phyloP scores from a whole-genome alignment of 2,113 vertebrate genomes.

The Cyprinodon tularosa region DNA sequence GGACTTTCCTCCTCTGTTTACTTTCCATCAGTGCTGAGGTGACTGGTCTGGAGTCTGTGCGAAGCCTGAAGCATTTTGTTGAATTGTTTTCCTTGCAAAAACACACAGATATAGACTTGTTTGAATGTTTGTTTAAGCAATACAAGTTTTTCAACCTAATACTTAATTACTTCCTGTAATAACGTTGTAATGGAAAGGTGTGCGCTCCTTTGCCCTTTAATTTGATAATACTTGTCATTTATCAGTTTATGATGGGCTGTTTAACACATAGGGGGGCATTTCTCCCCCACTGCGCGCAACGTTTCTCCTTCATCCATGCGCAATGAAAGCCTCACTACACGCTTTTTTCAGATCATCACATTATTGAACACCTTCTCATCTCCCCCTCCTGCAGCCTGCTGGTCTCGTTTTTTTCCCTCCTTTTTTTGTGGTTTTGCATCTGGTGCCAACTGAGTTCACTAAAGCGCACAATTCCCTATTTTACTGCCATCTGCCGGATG shows the following conservation, averaged over 20 bases:
- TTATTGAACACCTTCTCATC: conserved; percentile 52
- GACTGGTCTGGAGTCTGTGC: conserved; percentile 55
- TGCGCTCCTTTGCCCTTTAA: neutral
- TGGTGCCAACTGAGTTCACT: conserved; percentile 59
- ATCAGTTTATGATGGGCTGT: neutral
- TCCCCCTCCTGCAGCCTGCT: conserved; percentile 22
- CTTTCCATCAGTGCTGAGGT: conserved; percentile 56
- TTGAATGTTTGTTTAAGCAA: conserved; percentile 73
- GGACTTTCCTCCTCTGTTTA: conserved; percentile 55
- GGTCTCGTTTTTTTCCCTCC: conserved; percentile 12
- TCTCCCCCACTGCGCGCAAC: conserved; percentile 46
- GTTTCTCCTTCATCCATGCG: conserved; percentile 44
- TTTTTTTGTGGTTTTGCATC: conserved; percentile 58
- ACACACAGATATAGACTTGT: conserved; percentile 59
- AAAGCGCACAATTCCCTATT: conserved; percentile 62
- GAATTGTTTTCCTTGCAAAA: conserved; percentile 58
- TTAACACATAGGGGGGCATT: conserved; percentile 32
- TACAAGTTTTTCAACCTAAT: conserved; percentile 29
- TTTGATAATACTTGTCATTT: neutral
- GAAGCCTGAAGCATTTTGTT: conserved; percentile 71
- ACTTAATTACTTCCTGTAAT: conserved; percentile 6
- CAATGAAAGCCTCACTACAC: conserved; percentile 34
- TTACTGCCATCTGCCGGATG: conserved; percentile 82
- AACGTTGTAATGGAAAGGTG: neutral
- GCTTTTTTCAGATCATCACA: conserved; percentile 39